Percentiles rank a stretch among this genome's conserved stretches.
Conservation (phyloP, 1,140 invertebrate species). For the Procambarus virginalis region DNA sequence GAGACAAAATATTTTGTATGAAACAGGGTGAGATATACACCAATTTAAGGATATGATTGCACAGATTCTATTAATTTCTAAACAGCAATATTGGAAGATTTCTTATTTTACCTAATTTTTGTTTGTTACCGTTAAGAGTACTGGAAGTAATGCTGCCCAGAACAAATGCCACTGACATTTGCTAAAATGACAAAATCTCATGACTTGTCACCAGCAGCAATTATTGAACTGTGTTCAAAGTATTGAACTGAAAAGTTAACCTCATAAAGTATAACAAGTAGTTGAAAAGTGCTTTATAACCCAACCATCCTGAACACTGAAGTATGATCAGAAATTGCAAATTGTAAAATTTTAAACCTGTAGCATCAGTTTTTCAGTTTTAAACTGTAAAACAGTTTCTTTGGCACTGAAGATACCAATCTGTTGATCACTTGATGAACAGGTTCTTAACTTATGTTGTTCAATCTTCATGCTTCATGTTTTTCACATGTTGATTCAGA, state of each 20-base stretch:
- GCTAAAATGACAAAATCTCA: not conserved
- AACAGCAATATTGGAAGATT: constrained; percentile 4
- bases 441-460: not conserved
- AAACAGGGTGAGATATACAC: constrained; percentile 25
- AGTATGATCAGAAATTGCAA: constrained; percentile 8
- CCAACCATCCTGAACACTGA: constrained; percentile 2
- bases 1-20: constrained; percentile 48
- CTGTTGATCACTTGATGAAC: not conserved
- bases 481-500: constrained; percentile 1
- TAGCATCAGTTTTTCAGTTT: not conserved
- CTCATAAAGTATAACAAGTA: not conserved
- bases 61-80: constrained; percentile 39
- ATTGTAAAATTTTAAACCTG: not conserved
- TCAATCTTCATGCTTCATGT: not conserved
- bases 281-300: not conserved
- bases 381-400: constrained; percentile 5
- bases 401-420: constrained; percentile 2
- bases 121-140: not conserved
- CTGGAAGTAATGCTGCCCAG: constrained; percentile 2
- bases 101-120: not conserved
- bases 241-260: too few species aligned
- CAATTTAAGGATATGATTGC: constrained; percentile 55
- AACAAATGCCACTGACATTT: not conserved
- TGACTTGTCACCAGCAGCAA: not conserved
- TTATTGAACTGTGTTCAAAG: not conserved